A percentile compares a stretch with the other conserved stretches of the same genome.
These are phyloP conservation scores for Holacanthus passer DNA, from an alignment of 2,113 vertebrate species.

Conservation along the genomic window DNA sequence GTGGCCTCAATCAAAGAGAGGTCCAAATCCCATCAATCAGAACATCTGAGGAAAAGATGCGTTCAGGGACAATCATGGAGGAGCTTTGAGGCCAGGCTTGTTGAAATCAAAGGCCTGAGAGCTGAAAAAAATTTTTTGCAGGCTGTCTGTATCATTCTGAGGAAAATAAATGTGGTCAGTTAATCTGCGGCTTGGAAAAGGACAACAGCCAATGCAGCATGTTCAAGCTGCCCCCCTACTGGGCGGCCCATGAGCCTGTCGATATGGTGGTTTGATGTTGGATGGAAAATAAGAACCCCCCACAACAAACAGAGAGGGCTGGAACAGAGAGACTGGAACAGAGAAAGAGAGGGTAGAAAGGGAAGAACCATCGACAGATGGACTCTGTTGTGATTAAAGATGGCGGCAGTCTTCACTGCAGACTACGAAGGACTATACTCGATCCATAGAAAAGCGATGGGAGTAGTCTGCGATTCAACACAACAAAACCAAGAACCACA, in stretches of 20 bases:
- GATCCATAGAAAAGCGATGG: conserved; percentile 76
- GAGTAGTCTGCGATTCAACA: conserved; percentile 75
- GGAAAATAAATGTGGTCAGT: conserved; percentile 73
- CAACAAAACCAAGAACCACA: conserved; percentile 71
- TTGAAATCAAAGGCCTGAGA: conserved; percentile 89
- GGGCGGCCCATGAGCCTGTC: conserved; percentile 88
- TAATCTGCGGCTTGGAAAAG: conserved; percentile 83
- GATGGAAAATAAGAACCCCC: conserved; percentile 84
- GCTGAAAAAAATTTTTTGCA: conserved; percentile 70
- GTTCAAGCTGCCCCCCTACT: conserved; percentile 84
- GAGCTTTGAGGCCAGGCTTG: conserved; percentile 87
- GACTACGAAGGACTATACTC: conserved; percentile 81
- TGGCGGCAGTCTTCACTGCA: conserved; percentile 85
- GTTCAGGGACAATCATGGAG: conserved; percentile 84
- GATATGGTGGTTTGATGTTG: conserved; percentile 84
- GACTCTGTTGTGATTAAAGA: conserved; percentile 87
- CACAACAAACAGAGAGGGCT: conserved; percentile 81
- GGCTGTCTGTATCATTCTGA: conserved; percentile 68
- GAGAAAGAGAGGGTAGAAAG: conserved; percentile 82
- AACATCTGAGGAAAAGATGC: conserved; percentile 87
- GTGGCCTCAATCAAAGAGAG: conserved; percentile 84
- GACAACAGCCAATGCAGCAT: conserved; percentile 85
- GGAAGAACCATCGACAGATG: conserved; percentile 84
- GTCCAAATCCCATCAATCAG: conserved; percentile 89
- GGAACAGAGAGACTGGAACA: conserved; percentile 80